A percentile compares a stretch with the other conserved stretches of the same genome.
Evolutionary conservation across 2,888 invertebrate genomes (phyloP).

Genomic region (Stictocephala bisonia): DNA sequence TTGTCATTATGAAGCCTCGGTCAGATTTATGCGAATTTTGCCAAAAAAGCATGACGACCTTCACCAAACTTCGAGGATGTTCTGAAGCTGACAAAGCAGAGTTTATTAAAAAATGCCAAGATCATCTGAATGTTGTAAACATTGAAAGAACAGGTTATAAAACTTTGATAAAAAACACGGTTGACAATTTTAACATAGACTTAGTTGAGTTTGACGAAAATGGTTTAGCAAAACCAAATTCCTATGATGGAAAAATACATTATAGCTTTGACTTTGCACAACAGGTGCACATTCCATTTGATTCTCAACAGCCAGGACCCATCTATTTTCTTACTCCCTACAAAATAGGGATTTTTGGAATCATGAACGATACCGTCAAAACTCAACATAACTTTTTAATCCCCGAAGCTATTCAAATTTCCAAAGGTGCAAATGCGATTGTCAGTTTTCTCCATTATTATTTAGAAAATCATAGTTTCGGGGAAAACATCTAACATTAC

Average conservation of each 20-base stretch:
- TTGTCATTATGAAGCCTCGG: constrained; percentile 34
- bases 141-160: constrained; percentile 19
- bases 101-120: constrained; percentile 14
- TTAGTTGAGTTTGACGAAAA: neutral
- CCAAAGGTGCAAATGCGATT: constrained; percentile 37
- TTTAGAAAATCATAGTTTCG: constrained; percentile 1
- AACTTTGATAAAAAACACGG: constrained; percentile 7
- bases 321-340: constrained; percentile 38
- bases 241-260: constrained; percentile 34
- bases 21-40: constrained; percentile 29
- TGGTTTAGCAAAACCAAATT: constrained; percentile 3
- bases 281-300: constrained; percentile 31
- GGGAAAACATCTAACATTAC: too few species aligned
- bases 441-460: constrained; percentile 33
- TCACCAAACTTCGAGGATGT: constrained; percentile 3
- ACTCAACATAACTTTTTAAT: constrained; percentile 37
- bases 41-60: constrained; percentile 18
- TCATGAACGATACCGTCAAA: constrained; percentile 36
- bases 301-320: constrained; percentile 30
- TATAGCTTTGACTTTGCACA: constrained; percentile 41
- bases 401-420: constrained; percentile 7
- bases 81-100: constrained; percentile 8
- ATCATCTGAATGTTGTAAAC: constrained; percentile 12
- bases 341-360: constrained; percentile 40
- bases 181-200: neutral